Base-by-base conservation (phyloP, 2,113 vertebrate genomes). In the Menidia beryllina region DNA sequence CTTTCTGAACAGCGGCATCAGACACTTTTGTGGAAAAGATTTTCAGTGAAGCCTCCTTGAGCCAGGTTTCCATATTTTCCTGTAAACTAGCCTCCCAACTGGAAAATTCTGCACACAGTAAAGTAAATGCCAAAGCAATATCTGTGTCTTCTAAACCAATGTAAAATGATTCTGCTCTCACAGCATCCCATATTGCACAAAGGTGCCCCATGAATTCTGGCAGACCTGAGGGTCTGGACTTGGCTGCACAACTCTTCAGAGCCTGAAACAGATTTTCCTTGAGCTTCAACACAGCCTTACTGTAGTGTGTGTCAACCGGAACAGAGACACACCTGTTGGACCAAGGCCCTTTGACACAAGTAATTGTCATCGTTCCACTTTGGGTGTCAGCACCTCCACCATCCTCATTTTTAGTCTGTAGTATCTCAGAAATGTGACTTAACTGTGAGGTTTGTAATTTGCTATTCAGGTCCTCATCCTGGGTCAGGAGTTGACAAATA, bases 301-400 rank as follows among this genome's bases (percentile, higher is more conserved):
- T 87, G 49, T 91, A 92, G n/a, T 89, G 73, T 26, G 30, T 11
- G 49, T 82, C 69, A 69, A 90, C 64, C 53, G 86, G 72, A 71
- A 83, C 78, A 76, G 77, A 87, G 2, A 84, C 67, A 23, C 72
- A 81, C 12, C 23, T 43, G 25, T 80, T 89, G 43, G 79, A 51
- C 90, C 91, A 92, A 3, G 91, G 88, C 8, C 88, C 85, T 52
- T 77, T 85, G 68, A 93, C 54, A 67, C 67, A 90, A 21, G 65
- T 75, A 20, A 38, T 51, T 55, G 69, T 34, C 39, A 17, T 65
- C 14, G 67, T 77, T 75, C 21, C 36, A 38, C 23, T 1, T 8
- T 34, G 54, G 9, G 50, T 56, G 12, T 62, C 48, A 24, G 4
- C 30, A 59, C 30, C 72, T 47, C 30, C 0, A 62, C 51, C 19